These are phyloP conservation scores for Pterobdella sp. DNA, from an alignment of 2,888 invertebrate species.

Conservation along the genomic window DNA sequence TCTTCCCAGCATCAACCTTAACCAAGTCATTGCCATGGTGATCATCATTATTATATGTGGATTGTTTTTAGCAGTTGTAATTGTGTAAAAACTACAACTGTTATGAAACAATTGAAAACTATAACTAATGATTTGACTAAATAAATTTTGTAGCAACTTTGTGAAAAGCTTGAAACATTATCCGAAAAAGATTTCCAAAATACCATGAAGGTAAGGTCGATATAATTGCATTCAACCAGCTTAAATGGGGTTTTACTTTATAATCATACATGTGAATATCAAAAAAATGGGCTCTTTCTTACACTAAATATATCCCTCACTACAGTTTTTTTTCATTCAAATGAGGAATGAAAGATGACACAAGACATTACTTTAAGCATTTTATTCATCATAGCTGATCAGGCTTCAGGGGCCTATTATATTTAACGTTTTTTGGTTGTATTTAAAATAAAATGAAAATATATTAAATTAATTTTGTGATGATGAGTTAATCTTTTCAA, in stretches of 20 bases:
- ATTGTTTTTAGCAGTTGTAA: background rate
- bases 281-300: too few species aligned
- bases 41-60: background rate
- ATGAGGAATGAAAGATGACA: background rate
- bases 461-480: too few species aligned
- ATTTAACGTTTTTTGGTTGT: too few species aligned
- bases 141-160: constrained; percentile 51
- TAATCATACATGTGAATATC: background rate
- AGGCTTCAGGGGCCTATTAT: too few species aligned
- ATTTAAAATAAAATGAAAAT: too few species aligned
- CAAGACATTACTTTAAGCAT: too few species aligned
- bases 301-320: too few species aligned
- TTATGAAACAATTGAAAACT: too few species aligned
- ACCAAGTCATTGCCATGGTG: background rate
- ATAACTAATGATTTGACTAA: too few species aligned
- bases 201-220: constrained; percentile 51
- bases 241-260: background rate
- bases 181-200: constrained; percentile 52
- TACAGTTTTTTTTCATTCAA: constrained; percentile 20
- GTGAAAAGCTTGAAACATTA: constrained; percentile 49
- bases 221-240: background rate
- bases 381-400: too few species aligned
- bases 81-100: too few species aligned
- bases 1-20: background rate
- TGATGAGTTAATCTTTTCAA: too few species aligned